These are phyloP conservation scores for Apistogramma diplotaenia DNA, from an alignment of 2,113 vertebrate genomes.

Conservation along the genomic window DNA sequence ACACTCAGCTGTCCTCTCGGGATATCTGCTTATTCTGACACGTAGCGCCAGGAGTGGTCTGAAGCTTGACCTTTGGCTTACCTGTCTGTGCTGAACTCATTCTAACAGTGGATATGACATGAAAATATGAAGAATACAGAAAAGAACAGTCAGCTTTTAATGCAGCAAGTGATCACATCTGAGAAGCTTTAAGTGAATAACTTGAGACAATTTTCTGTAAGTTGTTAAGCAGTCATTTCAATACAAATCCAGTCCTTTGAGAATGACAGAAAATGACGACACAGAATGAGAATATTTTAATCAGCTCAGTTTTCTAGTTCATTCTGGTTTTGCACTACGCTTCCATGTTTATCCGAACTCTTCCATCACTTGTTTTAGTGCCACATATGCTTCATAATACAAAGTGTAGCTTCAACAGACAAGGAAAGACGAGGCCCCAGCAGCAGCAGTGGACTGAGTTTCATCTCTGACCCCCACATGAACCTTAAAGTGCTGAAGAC, in stretches of 20 bases:
- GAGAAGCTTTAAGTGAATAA: background rate
- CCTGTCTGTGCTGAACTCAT: no score
- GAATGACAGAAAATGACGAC: background rate
- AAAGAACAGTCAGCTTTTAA: background rate
- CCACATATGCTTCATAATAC: conserved; percentile 45
- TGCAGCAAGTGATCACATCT: background rate
- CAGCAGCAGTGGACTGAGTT: background rate
- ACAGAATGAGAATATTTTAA: conserved; percentile 2
- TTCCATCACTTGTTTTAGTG: conserved; percentile 28
- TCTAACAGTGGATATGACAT: background rate
- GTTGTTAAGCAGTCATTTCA: background rate
- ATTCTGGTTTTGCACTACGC: conserved; percentile 40
- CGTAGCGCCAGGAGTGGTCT: no score
- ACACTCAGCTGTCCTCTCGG: no score
- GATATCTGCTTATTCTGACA: no score
- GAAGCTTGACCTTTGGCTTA: no score
- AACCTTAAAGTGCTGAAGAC: background rate
- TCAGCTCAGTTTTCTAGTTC: conserved; percentile 26
- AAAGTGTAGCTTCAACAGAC: conserved; percentile 45
- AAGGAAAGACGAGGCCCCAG: background rate
- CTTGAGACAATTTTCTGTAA: background rate
- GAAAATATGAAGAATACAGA: background rate
- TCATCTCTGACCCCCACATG: background rate
- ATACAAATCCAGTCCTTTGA: no score
- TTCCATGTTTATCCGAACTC: conserved; percentile 36